phyloP scores from a whole-genome alignment of 1,140 invertebrate species.

The Lutraria rhynchaena region DNA sequence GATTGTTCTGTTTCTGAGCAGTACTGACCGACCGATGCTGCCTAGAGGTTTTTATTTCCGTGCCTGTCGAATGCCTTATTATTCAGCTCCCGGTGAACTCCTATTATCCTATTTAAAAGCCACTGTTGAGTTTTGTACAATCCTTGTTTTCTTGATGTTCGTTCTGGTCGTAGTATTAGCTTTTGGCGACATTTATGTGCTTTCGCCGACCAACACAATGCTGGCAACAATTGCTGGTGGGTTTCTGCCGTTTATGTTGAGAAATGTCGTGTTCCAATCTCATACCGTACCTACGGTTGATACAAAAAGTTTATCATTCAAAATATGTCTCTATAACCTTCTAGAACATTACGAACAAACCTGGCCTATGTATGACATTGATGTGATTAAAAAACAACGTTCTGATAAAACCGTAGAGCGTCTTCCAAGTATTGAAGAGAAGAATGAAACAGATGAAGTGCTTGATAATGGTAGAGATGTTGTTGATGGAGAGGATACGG shows the following conservation, averaged over 20 bases:
- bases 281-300: slow-evolving; percentile 16
- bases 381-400: slow-evolving; percentile 8
- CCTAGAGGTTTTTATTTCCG: slow-evolving; percentile 50
- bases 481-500: neutral
- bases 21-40: slow-evolving; percentile 40
- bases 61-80: slow-evolving; percentile 41
- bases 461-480: neutral
- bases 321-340: slow-evolving; percentile 32
- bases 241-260: slow-evolving; percentile 59
- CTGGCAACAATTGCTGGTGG: slow-evolving; percentile 59
- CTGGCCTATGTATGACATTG: slow-evolving; percentile 52
- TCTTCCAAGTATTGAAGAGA: neutral
- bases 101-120: slow-evolving; percentile 22
- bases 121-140: slow-evolving; percentile 21
- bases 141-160: slow-evolving; percentile 55
- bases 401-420: neutral
- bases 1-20: slow-evolving; percentile 47
- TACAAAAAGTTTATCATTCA: slow-evolving; percentile 14
- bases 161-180: slow-evolving; percentile 57
- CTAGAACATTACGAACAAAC: slow-evolving; percentile 18
- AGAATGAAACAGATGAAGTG: neutral
- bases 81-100: slow-evolving; percentile 35
- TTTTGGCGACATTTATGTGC: slow-evolving; percentile 53
- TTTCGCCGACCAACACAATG: slow-evolving; percentile 57
- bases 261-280: slow-evolving; percentile 32